Evolutionary conservation across 2,113 vertebrate genomes (phyloP).

Genomic region (Collichthys lucidus): DNA sequence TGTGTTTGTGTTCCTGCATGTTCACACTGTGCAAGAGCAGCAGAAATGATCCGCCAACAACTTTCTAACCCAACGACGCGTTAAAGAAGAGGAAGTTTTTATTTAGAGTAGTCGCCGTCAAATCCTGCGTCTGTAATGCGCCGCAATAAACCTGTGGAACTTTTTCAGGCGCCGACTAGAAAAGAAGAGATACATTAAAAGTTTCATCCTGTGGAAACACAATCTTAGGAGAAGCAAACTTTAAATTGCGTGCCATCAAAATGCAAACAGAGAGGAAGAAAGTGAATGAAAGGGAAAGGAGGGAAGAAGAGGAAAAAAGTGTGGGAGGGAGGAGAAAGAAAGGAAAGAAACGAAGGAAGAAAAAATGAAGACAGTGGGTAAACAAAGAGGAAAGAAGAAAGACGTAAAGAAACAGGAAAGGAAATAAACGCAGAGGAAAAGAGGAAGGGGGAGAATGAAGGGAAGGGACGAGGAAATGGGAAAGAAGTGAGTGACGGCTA

Average conservation of each 20-base stretch:
- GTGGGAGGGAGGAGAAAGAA: neutral
- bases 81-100: slow-evolving; percentile 17
- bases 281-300: neutral
- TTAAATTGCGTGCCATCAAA: neutral
- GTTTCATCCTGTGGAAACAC: neutral
- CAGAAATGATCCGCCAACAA: slow-evolving; percentile 18
- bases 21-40: neutral
- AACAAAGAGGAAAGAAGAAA: neutral
- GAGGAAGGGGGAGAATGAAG: neutral
- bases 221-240: neutral
- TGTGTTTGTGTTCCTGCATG: neutral
- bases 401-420: neutral
- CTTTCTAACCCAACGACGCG: neutral
- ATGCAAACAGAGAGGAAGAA: neutral
- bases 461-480: neutral
- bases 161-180: neutral
- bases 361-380: neutral
- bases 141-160: slow-evolving; percentile 1
- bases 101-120: slow-evolving; percentile 20
- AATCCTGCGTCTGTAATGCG: neutral
- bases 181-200: neutral
- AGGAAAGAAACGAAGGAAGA: neutral
- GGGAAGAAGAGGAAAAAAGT: neutral
- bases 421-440: too few species aligned
- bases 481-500: slow-evolving; percentile 8